Conservation (phyloP, 2,888 invertebrate genomes). For the Chalcis sispes region DNA sequence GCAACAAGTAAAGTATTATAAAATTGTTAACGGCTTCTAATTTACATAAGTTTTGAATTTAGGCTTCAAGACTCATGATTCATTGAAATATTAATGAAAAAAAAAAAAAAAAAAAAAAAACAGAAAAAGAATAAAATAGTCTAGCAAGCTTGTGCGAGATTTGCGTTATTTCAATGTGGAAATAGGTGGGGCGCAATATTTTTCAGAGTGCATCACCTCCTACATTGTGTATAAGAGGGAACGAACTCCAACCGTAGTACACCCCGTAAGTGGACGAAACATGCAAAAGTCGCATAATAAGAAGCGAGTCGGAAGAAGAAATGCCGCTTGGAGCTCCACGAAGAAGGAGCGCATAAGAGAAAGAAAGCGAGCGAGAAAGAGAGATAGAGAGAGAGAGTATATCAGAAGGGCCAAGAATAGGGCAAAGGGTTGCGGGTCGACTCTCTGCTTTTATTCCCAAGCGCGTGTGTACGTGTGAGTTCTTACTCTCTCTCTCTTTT, state of each 20-base stretch:
- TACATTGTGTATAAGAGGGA: not conserved
- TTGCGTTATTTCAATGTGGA: not conserved
- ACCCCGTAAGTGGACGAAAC: slow-evolving; percentile 1
- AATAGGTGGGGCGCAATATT: not conserved
- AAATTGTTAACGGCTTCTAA: no score
- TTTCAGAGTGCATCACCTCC: not conserved
- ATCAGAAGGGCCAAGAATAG: slow-evolving; percentile 43
- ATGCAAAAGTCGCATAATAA: slow-evolving; percentile 29
- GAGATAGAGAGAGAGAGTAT: slow-evolving; percentile 36
- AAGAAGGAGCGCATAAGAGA: slow-evolving; percentile 1
- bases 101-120: no score
- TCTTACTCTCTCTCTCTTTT: not conserved
- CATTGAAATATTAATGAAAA: no score
- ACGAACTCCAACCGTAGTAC: not conserved
- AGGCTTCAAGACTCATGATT: no score
- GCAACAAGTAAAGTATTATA: no score
- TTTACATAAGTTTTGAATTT: no score
- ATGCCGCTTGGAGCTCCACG: slow-evolving; percentile 8
- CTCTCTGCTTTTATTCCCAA: not conserved
- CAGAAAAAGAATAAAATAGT: no score
- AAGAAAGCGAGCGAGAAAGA: no score
- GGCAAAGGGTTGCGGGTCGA: slow-evolving; percentile 54
- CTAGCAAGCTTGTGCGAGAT: no score
- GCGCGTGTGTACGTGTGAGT: slow-evolving; percentile 6
- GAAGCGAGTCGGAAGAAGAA: slow-evolving; percentile 10